These are phyloP conservation scores for Zonitis immaculata DNA, from an alignment of 2,888 invertebrate species.

Conservation along the genomic window DNA sequence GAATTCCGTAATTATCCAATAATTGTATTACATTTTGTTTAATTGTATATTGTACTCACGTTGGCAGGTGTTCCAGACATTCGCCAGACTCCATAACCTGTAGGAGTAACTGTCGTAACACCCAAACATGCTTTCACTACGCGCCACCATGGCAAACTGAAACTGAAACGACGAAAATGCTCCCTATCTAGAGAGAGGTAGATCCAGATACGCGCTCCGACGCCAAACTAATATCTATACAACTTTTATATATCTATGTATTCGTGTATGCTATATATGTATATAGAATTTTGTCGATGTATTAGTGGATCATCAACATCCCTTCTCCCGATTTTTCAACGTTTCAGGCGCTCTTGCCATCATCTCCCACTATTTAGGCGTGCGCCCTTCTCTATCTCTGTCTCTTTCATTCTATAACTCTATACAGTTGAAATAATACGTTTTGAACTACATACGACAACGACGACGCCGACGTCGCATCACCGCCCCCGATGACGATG, in stretches of 20 bases:
- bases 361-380: slow-evolving; percentile 1
- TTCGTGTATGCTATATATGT: background rate
- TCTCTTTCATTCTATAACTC: background rate
- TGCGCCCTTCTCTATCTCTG: background rate
- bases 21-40: no score
- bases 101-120: slow-evolving; percentile 73
- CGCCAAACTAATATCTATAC: slow-evolving; percentile 25
- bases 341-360: background rate
- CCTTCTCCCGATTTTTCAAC: background rate
- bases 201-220: slow-evolving; percentile 29
- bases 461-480: background rate
- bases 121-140: slow-evolving; percentile 71
- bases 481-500: background rate
- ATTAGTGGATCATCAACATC: background rate
- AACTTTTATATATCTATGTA: background rate
- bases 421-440: background rate
- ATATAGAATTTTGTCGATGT: background rate
- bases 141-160: slow-evolving; percentile 79
- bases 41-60: slow-evolving; percentile 64
- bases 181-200: slow-evolving; percentile 3
- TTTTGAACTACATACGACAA: background rate
- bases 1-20: no score
- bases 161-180: slow-evolving; percentile 27
- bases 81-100: slow-evolving; percentile 72
- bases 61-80: slow-evolving; percentile 71